phyloP scores from a whole-genome alignment of 2,888 invertebrate species.

The Metellina segmentata region DNA sequence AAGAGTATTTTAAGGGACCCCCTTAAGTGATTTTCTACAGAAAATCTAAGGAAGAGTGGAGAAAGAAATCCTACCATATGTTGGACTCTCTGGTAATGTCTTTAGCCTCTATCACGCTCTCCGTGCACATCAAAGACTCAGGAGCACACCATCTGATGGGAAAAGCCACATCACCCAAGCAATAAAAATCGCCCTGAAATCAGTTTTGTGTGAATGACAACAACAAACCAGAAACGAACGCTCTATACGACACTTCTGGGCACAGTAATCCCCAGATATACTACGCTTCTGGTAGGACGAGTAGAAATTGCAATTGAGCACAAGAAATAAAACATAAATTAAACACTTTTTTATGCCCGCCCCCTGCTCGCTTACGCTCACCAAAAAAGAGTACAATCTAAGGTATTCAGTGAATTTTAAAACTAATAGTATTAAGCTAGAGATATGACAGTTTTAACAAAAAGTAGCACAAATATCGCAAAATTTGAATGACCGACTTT shows the following conservation, averaged over 20 bases:
- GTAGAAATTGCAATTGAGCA: no score
- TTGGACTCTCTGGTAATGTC: conserved; percentile 85
- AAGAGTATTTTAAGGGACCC: no score
- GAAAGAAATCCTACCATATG: conserved; percentile 85
- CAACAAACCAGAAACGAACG: not conserved
- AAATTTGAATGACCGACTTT: no score
- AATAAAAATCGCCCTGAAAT: conserved; percentile 85
- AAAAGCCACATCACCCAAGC: conserved; percentile 84
- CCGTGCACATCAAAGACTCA: conserved; percentile 85
- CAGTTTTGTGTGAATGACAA: conserved; percentile 6
- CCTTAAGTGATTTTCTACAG: not conserved
- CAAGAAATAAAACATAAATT: not conserved
- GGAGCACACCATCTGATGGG: conserved; percentile 89
- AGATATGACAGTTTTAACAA: no score
- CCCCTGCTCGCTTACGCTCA: no score
- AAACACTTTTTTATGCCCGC: no score
- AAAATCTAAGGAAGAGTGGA: not conserved
- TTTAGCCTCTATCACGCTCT: conserved; percentile 85
- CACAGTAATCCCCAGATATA: no score
- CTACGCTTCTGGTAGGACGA: no score
- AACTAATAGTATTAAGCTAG: no score
- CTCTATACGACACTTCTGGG: not conserved
- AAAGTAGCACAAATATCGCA: no score
- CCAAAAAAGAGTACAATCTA: no score
- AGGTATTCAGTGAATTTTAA: no score